Base-by-base conservation (phyloP, 2,797 vertebrate genomes). In the Myripristis murdjan region DNA sequence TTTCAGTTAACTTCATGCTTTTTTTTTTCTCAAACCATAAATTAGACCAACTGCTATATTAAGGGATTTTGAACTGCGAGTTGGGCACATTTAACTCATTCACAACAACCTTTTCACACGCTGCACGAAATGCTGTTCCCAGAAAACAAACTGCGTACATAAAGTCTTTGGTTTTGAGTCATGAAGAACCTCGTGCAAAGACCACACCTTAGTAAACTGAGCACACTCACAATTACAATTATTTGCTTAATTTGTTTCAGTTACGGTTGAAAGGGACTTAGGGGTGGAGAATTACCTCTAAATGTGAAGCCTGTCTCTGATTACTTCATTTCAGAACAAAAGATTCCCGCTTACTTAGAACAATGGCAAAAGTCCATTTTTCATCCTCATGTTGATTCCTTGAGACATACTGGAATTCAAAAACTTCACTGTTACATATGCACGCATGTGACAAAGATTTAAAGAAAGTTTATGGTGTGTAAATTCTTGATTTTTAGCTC, bases 11-110 rank as follows among this genome's bases (percentile, higher is more conserved):
- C 51, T 80, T 61, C 43, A 52, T 57, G 47, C 48, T n/a, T n/a
- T n/a, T n/a, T n/a, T 53, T 70, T 66, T 82, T 67, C 46, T 62
- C 62, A 16, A 83, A 85, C 77, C 70, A 35, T 73, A 33, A 79
- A 74, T 81, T 56, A 79, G 9, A 28, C 54, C 54, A 23, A 66
- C 43, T 37, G 23, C 14, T 37, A 39, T 14, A 10, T 37, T 23
- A 62, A 46, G 64, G 39, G 31, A 35, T 53, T 24, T 53, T 68
- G 1, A 54, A 20, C 46, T 46, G 15, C 20, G 7, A 52, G 12
- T 22, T 37, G 15, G 12, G 33, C 14, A 39, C 7, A 1, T 23
- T 46, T 46, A 31, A 60, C 24, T 31, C 58, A 18, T 28, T n/a
- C 23, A 59, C 57, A 11, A n/a, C 31, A 28, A 28, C 12, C 16